Percentiles rank a stretch among this genome's conserved stretches.
Conservation (phyloP, 2,113 vertebrate genomes). For the Montifringilla adamsi region DNA sequence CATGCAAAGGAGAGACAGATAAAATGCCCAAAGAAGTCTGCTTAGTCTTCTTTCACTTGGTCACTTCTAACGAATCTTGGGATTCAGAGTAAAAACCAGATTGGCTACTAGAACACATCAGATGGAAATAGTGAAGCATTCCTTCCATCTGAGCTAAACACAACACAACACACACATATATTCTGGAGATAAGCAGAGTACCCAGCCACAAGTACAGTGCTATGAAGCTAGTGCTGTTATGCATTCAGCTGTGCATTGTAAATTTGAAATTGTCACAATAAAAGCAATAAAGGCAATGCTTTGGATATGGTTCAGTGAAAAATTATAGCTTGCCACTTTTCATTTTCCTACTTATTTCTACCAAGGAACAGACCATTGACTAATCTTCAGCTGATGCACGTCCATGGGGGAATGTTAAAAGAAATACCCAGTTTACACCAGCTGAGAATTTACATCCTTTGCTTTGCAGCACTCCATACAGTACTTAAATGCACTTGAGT, state of each 20-base stretch:
- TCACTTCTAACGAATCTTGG: neutral
- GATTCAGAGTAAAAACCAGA: neutral
- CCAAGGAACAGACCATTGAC: neutral
- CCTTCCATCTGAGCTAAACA: neutral
- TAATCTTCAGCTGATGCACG: neutral
- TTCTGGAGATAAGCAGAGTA: neutral
- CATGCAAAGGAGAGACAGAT: neutral
- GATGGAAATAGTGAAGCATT: neutral
- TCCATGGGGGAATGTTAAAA: neutral
- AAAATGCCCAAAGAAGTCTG: neutral
- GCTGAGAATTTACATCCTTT: neutral
- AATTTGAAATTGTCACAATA: slow-evolving; percentile 34
- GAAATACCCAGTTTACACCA: neutral
- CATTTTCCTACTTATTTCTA: slow-evolving; percentile 20
- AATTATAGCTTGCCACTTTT: slow-evolving; percentile 31
- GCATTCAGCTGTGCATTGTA: neutral
- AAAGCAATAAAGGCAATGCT: slow-evolving; percentile 17
- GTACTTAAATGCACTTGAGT: neutral
- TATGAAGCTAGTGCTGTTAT: neutral
- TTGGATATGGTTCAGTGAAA: neutral
- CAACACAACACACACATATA: neutral
- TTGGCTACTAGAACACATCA: neutral
- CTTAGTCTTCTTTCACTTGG: neutral
- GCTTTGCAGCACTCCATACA: neutral
- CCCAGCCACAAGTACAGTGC: neutral